A percentile compares a stretch with the other conserved stretches of the same genome.
Conservation (phyloP, 2,113 vertebrate species). For the Tachuris rubrigastra region DNA sequence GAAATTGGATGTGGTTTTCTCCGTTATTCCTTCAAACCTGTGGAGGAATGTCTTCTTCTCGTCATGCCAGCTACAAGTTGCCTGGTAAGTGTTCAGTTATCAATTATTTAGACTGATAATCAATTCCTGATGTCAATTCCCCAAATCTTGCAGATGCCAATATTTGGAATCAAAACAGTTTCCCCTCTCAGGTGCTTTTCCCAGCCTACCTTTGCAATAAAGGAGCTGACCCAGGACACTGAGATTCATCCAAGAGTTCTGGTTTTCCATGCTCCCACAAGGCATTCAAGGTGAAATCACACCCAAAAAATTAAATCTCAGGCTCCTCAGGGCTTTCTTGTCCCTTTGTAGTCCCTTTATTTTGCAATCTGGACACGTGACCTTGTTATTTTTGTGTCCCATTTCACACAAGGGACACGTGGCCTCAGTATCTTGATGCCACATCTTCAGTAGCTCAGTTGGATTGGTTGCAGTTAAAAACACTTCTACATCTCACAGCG, state of each 20-base stretch:
- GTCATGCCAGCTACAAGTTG: background rate
- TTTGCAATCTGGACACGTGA: background rate
- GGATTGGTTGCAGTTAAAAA: background rate
- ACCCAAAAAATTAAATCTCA: too few relatives aligned
- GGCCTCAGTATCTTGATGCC: fast-evolving
- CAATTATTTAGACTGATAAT: background rate
- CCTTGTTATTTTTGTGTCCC: background rate
- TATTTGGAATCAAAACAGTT: background rate
- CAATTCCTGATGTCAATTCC: background rate
- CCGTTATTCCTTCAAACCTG: background rate
- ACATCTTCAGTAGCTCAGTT: background rate
- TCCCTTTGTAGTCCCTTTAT: background rate
- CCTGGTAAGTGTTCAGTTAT: background rate
- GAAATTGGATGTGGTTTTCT: background rate
- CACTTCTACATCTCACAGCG: background rate
- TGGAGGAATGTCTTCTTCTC: background rate
- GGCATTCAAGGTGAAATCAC: too few relatives aligned
- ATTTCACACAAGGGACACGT: background rate
- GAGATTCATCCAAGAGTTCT: background rate
- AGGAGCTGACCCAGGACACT: too few relatives aligned
- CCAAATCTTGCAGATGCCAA: background rate
- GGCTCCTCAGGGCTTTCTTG: background rate
- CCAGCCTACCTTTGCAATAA: background rate
- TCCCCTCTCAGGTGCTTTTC: background rate
- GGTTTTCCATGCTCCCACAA: too few relatives aligned